These are phyloP conservation scores for Heliocidaris erythrogramma DNA, from an alignment of 35 echinoderm and acorn worm genomes.

Conservation along the genomic window DNA sequence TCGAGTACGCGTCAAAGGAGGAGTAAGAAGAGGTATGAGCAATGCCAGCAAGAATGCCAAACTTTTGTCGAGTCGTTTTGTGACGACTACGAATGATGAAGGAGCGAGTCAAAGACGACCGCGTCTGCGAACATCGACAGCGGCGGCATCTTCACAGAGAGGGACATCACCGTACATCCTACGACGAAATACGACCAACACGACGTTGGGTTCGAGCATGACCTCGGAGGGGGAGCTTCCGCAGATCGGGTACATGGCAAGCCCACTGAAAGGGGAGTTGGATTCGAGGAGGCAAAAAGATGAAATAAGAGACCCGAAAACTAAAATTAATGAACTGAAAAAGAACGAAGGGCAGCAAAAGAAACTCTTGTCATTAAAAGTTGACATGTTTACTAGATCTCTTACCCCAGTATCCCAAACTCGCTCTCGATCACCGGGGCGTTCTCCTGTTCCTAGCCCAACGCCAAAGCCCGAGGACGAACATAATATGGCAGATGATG, in stretches of 20 bases:
- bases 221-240: constrained; percentile 11
- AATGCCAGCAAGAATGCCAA: constrained; percentile 43
- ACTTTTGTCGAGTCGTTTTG: constrained; percentile 32
- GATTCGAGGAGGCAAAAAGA: not conserved
- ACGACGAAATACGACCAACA: constrained; percentile 22
- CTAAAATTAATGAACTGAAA: constrained; percentile 29
- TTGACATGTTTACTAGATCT: constrained; percentile 52
- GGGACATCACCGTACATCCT: not conserved
- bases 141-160: not conserved
- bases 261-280: not conserved
- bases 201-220: constrained; percentile 14
- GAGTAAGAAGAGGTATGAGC: not conserved
- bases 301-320: constrained; percentile 18
- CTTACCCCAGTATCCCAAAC: constrained; percentile 27
- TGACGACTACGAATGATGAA: not conserved
- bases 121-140: not conserved
- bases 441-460: not conserved
- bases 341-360: constrained; percentile 26
- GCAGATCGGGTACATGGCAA: constrained; percentile 2
- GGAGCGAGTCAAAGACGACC: constrained; percentile 25
- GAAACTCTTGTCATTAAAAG: constrained; percentile 19
- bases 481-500: not conserved
- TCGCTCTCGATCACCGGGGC: not conserved
- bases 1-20: constrained; percentile 68
- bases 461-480: not conserved